phyloP scores from a whole-genome alignment of 2,797 vertebrate genomes.

The Sebastes itinus region DNA sequence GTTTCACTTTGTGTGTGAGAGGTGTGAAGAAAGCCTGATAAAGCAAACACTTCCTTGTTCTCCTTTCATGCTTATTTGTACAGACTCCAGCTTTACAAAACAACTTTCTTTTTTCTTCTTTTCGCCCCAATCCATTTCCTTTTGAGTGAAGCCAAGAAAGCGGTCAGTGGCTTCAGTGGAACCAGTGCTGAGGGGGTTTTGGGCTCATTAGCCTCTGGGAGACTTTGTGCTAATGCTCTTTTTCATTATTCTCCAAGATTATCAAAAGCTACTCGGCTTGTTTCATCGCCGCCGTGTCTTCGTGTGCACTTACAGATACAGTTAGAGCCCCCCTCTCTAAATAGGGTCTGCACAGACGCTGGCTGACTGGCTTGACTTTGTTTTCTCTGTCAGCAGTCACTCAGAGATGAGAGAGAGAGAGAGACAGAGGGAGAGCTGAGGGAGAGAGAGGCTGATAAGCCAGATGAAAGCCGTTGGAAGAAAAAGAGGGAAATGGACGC shows the following conservation, averaged over 20 bases:
- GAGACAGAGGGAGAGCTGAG: background rate
- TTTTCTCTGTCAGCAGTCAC: background rate
- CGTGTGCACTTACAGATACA: conserved; percentile 17
- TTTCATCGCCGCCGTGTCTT: conserved; percentile 11
- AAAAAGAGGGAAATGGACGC: conserved; percentile 17
- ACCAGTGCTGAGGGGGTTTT: background rate
- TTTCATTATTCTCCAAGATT: conserved; percentile 59
- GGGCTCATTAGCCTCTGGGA: conserved; percentile 47
- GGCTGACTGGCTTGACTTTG: conserved; percentile 6
- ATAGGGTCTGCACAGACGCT: background rate
- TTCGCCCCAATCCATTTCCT: conserved; percentile 29
- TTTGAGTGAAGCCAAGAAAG: conserved; percentile 51
- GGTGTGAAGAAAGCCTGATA: conserved; percentile 28
- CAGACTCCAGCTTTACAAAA: conserved; percentile 16
- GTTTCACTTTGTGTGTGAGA: conserved; percentile 23
- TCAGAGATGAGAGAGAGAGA: conserved; percentile 15
- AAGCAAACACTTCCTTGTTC: conserved; percentile 42
- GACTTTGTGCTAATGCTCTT: conserved; percentile 53
- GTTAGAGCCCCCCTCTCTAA: background rate
- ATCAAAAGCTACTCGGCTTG: conserved; percentile 35
- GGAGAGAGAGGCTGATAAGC: conserved; percentile 13
- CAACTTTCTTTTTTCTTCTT: background rate
- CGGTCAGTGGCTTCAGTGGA: conserved; percentile 29
- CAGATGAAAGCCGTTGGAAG: conserved; percentile 36
- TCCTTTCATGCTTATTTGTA: conserved; percentile 36